These are phyloP conservation scores for Drosophila simulans DNA, from an alignment of 1,140 invertebrate species.

Conservation along the genomic window DNA sequence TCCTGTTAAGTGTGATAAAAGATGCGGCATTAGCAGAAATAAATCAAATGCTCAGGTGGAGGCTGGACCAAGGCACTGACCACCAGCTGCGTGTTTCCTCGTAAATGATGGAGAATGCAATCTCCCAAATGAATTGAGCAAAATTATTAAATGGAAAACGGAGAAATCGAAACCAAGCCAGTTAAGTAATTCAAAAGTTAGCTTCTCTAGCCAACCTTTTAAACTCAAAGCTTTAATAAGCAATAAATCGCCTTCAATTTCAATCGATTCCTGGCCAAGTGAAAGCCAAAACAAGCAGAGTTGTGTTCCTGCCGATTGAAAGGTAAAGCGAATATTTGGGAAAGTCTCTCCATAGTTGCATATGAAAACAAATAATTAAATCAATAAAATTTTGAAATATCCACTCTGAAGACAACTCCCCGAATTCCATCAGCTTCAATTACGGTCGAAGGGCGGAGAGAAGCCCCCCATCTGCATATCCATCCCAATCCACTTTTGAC, in stretches of 20 bases:
- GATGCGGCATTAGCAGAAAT: slow-evolving; percentile 61
- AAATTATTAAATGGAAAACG: slow-evolving; percentile 21
- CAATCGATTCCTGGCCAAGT: slow-evolving; percentile 3
- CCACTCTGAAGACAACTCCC: slow-evolving; percentile 58
- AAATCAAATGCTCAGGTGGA: slow-evolving; percentile 61
- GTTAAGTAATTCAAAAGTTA: neutral
- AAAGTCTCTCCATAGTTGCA: slow-evolving; percentile 5
- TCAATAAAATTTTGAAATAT: slow-evolving; percentile 77
- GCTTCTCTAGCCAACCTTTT: neutral
- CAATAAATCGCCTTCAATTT: neutral
- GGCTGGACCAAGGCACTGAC: slow-evolving; percentile 38
- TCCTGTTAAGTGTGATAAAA: slow-evolving; percentile 64
- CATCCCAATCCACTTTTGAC: slow-evolving; percentile 53
- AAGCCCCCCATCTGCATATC: slow-evolving; percentile 4
- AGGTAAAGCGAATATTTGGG: slow-evolving; percentile 18
- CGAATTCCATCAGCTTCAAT: slow-evolving; percentile 79
- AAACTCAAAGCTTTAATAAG: neutral
- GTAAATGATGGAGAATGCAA: slow-evolving; percentile 29
- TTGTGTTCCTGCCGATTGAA: slow-evolving; percentile 1
- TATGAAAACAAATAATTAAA: slow-evolving; percentile 67
- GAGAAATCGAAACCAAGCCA: neutral
- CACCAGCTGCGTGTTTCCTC: slow-evolving; percentile 57
- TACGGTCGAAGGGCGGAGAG: slow-evolving; percentile 25
- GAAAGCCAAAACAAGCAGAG: slow-evolving; percentile 4
- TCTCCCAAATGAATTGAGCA: slow-evolving; percentile 44